These are phyloP conservation scores for Aphelenchoides fujianensis DNA, from an alignment of 1,140 invertebrate species.

Conservation along the genomic window DNA sequence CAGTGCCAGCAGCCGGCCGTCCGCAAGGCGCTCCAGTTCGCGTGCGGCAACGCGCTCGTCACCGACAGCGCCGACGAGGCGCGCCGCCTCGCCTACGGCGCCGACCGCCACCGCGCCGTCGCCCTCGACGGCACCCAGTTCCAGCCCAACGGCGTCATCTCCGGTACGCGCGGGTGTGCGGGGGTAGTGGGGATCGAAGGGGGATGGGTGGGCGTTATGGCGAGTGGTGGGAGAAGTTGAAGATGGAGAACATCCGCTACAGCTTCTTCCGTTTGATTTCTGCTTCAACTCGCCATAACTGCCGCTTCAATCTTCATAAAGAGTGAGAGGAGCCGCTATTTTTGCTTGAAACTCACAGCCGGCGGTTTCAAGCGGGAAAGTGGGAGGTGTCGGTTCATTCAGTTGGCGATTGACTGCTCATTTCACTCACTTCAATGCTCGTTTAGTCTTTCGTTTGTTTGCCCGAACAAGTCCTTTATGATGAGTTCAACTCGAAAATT, in stretches of 20 bases:
- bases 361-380: no score
- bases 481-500: conserved; percentile 64
- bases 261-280: conserved; percentile 15
- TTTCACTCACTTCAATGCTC: no score
- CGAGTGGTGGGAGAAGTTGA: conserved; percentile 64
- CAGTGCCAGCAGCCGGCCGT: conserved; percentile 89
- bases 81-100: conserved; percentile 88
- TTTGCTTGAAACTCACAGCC: no score
- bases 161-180: conserved; percentile 73
- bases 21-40: conserved; percentile 93
- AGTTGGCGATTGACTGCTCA: no score
- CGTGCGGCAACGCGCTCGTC: conserved; percentile 91
- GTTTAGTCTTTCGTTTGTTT: no score
- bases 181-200: no score
- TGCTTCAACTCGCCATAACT: no score
- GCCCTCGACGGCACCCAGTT: conserved; percentile 97
- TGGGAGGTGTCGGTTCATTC: no score
- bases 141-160: conserved; percentile 97
- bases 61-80: conserved; percentile 98
- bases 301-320: no score
- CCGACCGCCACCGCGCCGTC: conserved; percentile 72
- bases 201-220: no score
- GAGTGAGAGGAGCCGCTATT: no score
- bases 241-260: conserved; percentile 9
- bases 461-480: no score